Evolutionary conservation across 2,113 vertebrate genomes (phyloP).

Genomic region (Sinocyclocheilus rhinocerous): DNA sequence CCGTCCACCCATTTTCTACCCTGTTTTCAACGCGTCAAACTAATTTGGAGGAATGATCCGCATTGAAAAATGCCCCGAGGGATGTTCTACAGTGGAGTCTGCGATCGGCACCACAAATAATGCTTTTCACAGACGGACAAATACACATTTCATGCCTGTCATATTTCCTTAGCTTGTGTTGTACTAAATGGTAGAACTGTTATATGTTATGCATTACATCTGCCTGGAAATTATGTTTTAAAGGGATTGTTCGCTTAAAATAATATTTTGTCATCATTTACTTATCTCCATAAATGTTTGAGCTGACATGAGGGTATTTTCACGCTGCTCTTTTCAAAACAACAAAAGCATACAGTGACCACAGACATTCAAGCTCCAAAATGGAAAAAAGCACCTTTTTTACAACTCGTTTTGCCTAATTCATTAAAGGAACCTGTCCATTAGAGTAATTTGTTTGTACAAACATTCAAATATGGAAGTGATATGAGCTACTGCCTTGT

Average conservation of each 20-base stretch:
- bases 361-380: not conserved
- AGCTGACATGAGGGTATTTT: not conserved
- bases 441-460: not conserved
- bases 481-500: not conserved
- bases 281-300: not conserved
- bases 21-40: conserved; percentile 30
- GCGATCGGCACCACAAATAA: not conserved
- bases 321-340: not conserved
- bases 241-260: not conserved
- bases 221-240: not conserved
- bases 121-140: conserved; percentile 17
- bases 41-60: conserved; percentile 33
- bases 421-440: not conserved
- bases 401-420: not conserved
- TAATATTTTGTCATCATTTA: not conserved
- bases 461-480: not conserved
- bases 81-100: not conserved
- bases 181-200: not conserved
- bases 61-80: not conserved
- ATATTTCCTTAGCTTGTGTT: conserved; percentile 3
- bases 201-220: not conserved
- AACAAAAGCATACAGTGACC: not conserved
- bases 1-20: conserved; percentile 33
- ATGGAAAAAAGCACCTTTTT: not conserved
- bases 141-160: conserved; percentile 3